Percentiles rank a stretch among this genome's conserved stretches.
These are phyloP conservation scores for Sarcophaga carnaria DNA, from an alignment of 2,888 invertebrate genomes.

Conservation along the genomic window DNA sequence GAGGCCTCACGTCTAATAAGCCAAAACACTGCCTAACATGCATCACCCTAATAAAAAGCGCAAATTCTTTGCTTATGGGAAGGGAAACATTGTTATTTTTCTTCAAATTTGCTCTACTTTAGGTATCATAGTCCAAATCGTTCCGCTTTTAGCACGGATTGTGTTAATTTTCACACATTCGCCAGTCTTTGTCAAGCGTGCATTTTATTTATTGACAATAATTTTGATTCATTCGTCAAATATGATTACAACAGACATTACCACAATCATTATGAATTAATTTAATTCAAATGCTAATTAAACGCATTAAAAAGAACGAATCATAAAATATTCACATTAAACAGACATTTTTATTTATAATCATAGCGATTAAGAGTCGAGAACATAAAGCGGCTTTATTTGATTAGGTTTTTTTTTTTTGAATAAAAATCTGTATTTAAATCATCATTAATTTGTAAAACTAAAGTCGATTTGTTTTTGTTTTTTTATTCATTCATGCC, in stretches of 20 bases:
- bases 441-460: neutral
- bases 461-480: neutral
- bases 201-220: neutral
- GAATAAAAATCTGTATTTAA: neutral
- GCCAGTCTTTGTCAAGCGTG: conserved; percentile 19
- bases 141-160: neutral
- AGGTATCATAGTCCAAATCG: neutral
- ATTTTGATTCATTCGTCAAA: neutral
- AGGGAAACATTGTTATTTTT: neutral
- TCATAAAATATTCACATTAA: neutral
- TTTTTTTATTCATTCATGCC: neutral
- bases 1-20: too few relatives aligned
- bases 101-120: neutral
- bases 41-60: neutral
- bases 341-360: neutral
- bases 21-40: too few relatives aligned
- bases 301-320: neutral
- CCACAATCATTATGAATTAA: neutral
- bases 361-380: neutral
- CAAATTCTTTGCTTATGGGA: neutral
- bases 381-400: conserved; percentile 3
- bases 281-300: conserved; percentile 19
- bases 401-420: neutral
- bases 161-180: conserved; percentile 34
- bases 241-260: neutral